Base-by-base conservation (phyloP, 1,140 invertebrate species). In the Anadara kagoshimensis region DNA sequence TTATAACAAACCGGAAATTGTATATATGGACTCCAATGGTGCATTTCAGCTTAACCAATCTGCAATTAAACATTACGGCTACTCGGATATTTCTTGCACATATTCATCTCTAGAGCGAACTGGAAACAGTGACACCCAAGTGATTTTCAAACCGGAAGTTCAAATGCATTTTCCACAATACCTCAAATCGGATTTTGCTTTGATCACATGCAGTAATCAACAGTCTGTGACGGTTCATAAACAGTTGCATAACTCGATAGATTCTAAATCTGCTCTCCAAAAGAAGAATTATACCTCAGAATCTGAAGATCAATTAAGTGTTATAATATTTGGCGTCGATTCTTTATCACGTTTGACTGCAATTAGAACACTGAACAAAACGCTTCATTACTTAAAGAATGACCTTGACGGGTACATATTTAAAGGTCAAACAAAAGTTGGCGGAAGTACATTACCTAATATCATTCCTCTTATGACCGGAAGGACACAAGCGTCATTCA, bases 341-440 rank as follows among this genome's bases (percentile, higher is more conserved):
- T 93, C 94, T 1, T 91, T 96, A 5, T 97, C 95, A 0, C 91
- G 95, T 59, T 90, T 96, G 62, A 96, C 96, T 87, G 93, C 96
- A 69, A 92, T 94, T 62, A 91, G 95, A 26, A 93, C 94, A 73
- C 94, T 97, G 93, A 93, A 93, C 0, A 91, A 91, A 79, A 95
- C 94, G 0, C 85, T 92, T 0, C 80, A 88, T 0, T 92, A 91
- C 76, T 89, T 95, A 0, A 79, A 82, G 78, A 11, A 80, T 18
- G 62, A 80, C 43, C 58, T 88, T 45, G 43, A 67, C 0, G 85
- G 78, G 0, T 67, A 85, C 49, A 85, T 87, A 41, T 76, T 86
- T 75, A 54, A 78, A 22, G 86, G 85, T 0, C 86, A 88, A 57
- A 87, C 85, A 62, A 88, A 89, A 70, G 83, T 88, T 5, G 82